Percentiles rank a stretch among this genome's conserved stretches.
Evolutionary conservation across 2,888 invertebrate genomes (phyloP).

Genomic region (Oegoconia quadripuncta): DNA sequence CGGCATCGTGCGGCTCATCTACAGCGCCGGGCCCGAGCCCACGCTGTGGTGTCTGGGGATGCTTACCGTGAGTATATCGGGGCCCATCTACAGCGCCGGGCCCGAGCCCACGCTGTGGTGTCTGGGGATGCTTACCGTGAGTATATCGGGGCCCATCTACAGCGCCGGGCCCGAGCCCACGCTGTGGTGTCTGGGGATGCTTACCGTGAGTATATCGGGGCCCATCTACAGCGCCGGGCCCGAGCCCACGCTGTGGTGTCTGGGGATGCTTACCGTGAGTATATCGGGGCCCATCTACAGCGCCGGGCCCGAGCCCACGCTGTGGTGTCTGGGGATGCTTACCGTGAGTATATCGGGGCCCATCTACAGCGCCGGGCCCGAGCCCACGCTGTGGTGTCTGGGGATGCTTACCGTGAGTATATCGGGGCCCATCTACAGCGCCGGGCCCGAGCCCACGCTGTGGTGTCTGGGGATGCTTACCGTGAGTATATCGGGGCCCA

Average conservation of each 20-base stretch:
- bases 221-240: slow-evolving; percentile 95
- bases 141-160: slow-evolving; percentile 89
- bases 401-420: too few species aligned
- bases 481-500: too few species aligned
- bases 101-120: slow-evolving; percentile 94
- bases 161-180: slow-evolving; percentile 96
- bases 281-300: too few species aligned
- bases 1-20: slow-evolving; percentile 92
- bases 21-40: slow-evolving; percentile 94
- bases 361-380: too few species aligned
- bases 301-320: too few species aligned
- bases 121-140: slow-evolving; percentile 91
- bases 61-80: slow-evolving; percentile 85
- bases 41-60: slow-evolving; percentile 92
- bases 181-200: slow-evolving; percentile 89
- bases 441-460: too few species aligned
- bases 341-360: too few species aligned
- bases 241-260: slow-evolving; percentile 92
- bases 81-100: slow-evolving; percentile 94
- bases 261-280: slow-evolving; percentile 91
- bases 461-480: too few species aligned
- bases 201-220: slow-evolving; percentile 87
- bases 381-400: too few species aligned
- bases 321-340: too few species aligned
- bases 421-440: too few species aligned